Evolutionary conservation across 2,888 invertebrate genomes (phyloP), one percentile per base, ranked within the genome.

Genomic region (Alentia gelatinosa): DNA sequence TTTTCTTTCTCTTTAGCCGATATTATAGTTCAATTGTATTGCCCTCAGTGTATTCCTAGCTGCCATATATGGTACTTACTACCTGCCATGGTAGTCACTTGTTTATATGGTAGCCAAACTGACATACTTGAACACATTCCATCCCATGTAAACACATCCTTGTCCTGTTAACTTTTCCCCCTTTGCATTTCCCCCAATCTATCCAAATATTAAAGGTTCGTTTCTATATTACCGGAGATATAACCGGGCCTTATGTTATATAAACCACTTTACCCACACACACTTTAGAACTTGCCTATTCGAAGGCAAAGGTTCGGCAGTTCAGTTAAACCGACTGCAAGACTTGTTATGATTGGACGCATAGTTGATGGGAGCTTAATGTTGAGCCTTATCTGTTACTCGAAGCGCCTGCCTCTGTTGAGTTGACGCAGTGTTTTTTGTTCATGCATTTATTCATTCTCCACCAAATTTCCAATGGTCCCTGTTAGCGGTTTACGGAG

Each of bases 91-190:
- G 79, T 79, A 79, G n/a, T n/a, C 79, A 79, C 74, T 26, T 74
- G 74, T 56, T 56, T 68, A 68, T 68, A 68, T 68, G 68, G 68
- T 68, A 68, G 68, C 26, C 68, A 68, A 68, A 79, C 79, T 79
- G 79, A 79, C 79, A 79, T 79, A 79, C 79, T 79, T 79, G 79
- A 79, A 79, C 79, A 79, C 79, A 79, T 79, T 79, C 79, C 79
- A 79, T 79, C 79, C 79, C 26, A 26, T 79, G 26, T 79, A 23
- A 79, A 79, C 79, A 68, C 79, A 23, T 79, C 79, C 39, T 12
- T 39, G 35, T 39, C 79, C 79, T 79, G 39, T 79, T n/a, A 79
- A 33, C 19, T 79, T 0, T 79, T 79, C 12, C 30, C 79, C 39
- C 15, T 63, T 74, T 79, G 39, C 79, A 79, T 33, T 26, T 33